Evolutionary conservation across 2,888 invertebrate genomes (phyloP), one percentile per base, ranked within the genome.

Genomic region (Scaptomyza cyrtandrae): DNA sequence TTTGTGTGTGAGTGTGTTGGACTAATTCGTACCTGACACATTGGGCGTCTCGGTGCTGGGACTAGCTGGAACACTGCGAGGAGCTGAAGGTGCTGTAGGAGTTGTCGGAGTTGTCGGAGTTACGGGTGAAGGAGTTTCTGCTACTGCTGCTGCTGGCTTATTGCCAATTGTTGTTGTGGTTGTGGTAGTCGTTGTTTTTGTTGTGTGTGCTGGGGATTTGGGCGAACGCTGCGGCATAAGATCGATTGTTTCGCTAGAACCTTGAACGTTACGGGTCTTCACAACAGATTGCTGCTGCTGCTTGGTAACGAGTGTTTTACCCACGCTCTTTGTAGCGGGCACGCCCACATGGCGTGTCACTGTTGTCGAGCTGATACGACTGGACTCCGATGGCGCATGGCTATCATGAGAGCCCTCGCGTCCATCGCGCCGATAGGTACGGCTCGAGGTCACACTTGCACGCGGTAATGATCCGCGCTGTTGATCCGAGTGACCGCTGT

Each of bases 361-460:
- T 3, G 92, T 92, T 35, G 81, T 89, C 2, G 91, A 87, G 67
- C 92, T 92, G n/a, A 91, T 81, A 65, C 91, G 90, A 55, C 91
- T 92, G 2, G 90, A 85, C 65, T 92, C 92, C 5, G 92, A 91
- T 2, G 89, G 86, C 0, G 90, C 90, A 49, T 88, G 73, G 49
- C 92, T 92, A 6, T 92, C 92, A 50, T 91, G 91, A 1, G 92
- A 91, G 37, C 92, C 92, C 68, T 92, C 93, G 13, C 91, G 90
- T 48, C 80, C 68, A 27, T 91, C 87, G 5, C 90, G 87, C 41
- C 88, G 77, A 43, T 80, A 87, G 19, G 89, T 90, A 39, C 88
- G 74, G 37, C 62, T 76, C n/a, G 92, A 90, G 3, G 89, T 82
- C 46, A 91, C 69, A 55, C 91, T 91, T 44, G 91, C 87, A 0